Base-by-base conservation (phyloP, 2,797 vertebrate genomes). In the Poecilia picta region DNA sequence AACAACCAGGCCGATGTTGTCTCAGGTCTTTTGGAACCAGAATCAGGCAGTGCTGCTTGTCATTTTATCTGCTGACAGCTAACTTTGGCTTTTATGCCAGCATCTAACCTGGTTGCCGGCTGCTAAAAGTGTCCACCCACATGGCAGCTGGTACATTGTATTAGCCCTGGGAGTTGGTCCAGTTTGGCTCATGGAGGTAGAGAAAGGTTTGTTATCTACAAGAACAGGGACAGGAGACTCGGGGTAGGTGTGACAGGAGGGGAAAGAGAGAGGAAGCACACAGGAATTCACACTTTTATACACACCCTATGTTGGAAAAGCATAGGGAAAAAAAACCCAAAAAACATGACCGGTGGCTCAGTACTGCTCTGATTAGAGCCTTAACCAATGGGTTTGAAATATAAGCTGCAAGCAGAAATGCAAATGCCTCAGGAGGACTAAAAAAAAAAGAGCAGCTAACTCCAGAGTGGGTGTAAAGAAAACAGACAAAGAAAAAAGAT, bases 201-300 rank as follows among this genome's bases (percentile, higher is more conserved):
- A 85, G 80, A 78, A 79, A 53, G 76, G 88, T 79, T 83, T 85
- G 86, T 91, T 94, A 94, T 94, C 93, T 93, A 46, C 81, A 76
- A 77, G 25, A 81, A 31, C 91, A 93, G 92, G 82, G 84, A 93
- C 88, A 91, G 85, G 77, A 82, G 66, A 87, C 86, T 88, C 76
- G 62, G 78, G 73, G 79, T 83, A 78, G 80, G 79, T 82, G 83
- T 89, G 76, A 82, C 70, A 71, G 36, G 72, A 72, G 71, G 36
- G 51, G 33, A 45, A 74, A 53, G 3, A 39, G 15, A 76, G 1
- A 31, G 28, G 74, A 49, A 33, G 76, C 59, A 68, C 31, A 78
- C 47, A 77, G 79, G 78, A 71, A 51, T 39, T 57, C 75, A 82
- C 36, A 4, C 73, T 41, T 75, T 77, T 47, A 64, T 3, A 68